These are phyloP conservation scores for Gandaritis pyraliata DNA, from an alignment of 2,888 invertebrate genomes.

Conservation along the genomic window DNA sequence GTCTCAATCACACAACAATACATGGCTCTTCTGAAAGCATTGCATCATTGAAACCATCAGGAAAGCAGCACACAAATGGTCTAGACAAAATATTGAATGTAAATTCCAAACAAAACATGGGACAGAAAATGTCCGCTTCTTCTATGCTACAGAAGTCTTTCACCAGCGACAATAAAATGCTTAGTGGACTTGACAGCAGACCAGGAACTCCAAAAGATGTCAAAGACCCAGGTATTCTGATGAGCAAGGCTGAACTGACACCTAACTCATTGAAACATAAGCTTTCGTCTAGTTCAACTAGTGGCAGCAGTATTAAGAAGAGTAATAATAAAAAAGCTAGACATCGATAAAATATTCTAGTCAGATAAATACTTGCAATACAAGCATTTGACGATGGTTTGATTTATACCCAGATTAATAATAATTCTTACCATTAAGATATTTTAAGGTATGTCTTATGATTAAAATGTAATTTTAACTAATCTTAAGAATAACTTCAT, in stretches of 20 bases:
- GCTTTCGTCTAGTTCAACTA: conserved; percentile 61
- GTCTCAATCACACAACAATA: conserved; percentile 76
- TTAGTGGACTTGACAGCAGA: conserved; percentile 73
- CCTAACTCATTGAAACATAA: conserved; percentile 83
- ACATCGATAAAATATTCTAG: conserved; percentile 85
- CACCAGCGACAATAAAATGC: conserved; percentile 72
- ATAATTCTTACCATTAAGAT: too few species aligned
- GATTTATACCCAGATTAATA: too few species aligned
- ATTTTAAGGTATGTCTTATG: background rate
- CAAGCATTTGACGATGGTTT: too few species aligned
- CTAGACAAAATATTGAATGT: conserved; percentile 72
- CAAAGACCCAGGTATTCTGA: conserved; percentile 66
- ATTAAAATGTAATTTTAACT: background rate
- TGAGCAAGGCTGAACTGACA: conserved; percentile 70
- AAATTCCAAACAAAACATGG: conserved; percentile 69
- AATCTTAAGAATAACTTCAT: conserved; percentile 29
- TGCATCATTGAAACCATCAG: conserved; percentile 73
- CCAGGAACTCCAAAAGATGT: conserved; percentile 78
- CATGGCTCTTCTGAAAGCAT: conserved; percentile 81
- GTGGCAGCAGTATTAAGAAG: conserved; percentile 87
- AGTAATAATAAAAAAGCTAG: conserved; percentile 92
- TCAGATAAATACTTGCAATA: background rate
- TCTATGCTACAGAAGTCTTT: conserved; percentile 75
- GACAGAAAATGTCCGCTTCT: conserved; percentile 67
- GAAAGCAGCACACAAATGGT: conserved; percentile 81